These are phyloP conservation scores for Lordiphosa andalusiaca DNA, from an alignment of 2,888 invertebrate species.

Conservation along the genomic window DNA sequence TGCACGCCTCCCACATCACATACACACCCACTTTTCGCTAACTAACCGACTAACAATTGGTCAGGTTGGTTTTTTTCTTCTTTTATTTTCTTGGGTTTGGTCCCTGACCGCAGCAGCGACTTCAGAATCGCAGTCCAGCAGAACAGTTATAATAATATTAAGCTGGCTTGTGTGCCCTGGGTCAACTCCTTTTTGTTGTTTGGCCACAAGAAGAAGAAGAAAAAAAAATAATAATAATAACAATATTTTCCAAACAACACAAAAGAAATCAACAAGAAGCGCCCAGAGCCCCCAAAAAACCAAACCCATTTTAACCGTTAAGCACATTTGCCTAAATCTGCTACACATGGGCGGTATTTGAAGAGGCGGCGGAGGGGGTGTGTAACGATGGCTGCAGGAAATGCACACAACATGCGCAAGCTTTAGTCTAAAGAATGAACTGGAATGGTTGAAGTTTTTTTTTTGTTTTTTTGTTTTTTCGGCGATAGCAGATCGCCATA, in stretches of 20 bases:
- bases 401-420: constrained; percentile 55
- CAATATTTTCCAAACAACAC: constrained; percentile 73
- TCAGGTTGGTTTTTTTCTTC: constrained; percentile 32
- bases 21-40: constrained; percentile 69
- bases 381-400: constrained; percentile 61
- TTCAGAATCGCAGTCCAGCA: constrained; percentile 27
- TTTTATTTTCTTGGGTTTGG: constrained; percentile 48
- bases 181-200: constrained; percentile 66
- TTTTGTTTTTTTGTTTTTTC: too few relatives aligned
- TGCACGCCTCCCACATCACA: constrained; percentile 52
- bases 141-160: constrained; percentile 70
- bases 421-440: constrained; percentile 41
- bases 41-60: constrained; percentile 65
- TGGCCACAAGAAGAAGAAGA: constrained; percentile 6
- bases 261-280: constrained; percentile 76
- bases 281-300: constrained; percentile 63
- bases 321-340: constrained; percentile 74
- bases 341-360: constrained; percentile 59
- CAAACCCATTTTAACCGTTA: constrained; percentile 76
- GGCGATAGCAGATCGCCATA: constrained; percentile 63
- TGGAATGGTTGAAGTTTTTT: constrained; percentile 49
- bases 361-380: constrained; percentile 23
- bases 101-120: constrained; percentile 68
- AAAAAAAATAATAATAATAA: constrained; percentile 50
- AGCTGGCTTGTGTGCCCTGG: constrained; percentile 35